Evolutionary conservation across 2,888 invertebrate genomes (phyloP).

Genomic region (Augiades crinisus): DNA sequence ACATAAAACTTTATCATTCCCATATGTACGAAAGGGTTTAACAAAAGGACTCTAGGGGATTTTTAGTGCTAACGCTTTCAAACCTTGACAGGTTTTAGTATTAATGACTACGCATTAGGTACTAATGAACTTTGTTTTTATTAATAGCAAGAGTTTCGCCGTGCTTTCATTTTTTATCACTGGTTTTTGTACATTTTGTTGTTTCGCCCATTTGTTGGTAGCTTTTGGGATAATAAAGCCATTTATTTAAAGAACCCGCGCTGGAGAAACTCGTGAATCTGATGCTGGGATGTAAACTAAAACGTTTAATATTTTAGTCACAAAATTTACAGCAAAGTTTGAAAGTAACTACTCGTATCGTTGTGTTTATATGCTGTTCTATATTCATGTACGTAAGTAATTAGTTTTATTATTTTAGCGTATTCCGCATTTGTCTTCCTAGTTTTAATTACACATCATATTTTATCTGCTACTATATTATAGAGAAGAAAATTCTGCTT

Average conservation of each 20-base stretch:
- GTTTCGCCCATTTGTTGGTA: conserved; percentile 25
- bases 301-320: not conserved
- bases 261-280: conserved; percentile 1
- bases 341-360: too few relatives aligned
- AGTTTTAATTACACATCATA: too few relatives aligned
- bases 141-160: conserved; percentile 22
- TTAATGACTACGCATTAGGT: conserved; percentile 22
- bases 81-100: conserved; percentile 28
- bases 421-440: too few relatives aligned
- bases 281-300: conserved; percentile 10
- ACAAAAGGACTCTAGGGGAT: conserved; percentile 18
- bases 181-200: conserved; percentile 23
- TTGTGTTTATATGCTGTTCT: too few relatives aligned
- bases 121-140: conserved; percentile 27
- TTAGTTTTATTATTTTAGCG: too few relatives aligned
- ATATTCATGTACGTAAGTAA: too few relatives aligned
- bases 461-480: too few relatives aligned
- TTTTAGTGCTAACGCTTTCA: conserved; percentile 45
- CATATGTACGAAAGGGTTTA: too few relatives aligned
- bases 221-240: conserved; percentile 26
- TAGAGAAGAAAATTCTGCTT: too few relatives aligned
- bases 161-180: conserved; percentile 24
- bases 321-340: too few relatives aligned
- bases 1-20: too few relatives aligned
- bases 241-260: conserved; percentile 15